Base-by-base conservation (phyloP, 1,140 invertebrate genomes). In the Euglossa dilemma region DNA sequence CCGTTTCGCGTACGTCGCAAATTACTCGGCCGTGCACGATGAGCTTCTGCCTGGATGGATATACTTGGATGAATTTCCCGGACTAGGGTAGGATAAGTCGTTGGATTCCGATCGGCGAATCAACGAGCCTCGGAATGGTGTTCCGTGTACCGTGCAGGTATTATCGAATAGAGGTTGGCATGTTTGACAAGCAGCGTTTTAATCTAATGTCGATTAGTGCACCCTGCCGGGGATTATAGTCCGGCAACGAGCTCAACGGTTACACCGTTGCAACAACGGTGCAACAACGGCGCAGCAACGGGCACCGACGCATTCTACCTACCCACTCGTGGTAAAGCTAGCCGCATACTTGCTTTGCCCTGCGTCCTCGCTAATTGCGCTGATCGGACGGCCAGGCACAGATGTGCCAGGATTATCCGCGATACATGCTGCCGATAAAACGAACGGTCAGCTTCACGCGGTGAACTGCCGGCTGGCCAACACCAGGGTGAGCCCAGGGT, bases 191-290 rank as follows among this genome's bases (percentile, higher is more conserved):
- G 86, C 67, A 59, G 77, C 84, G 80, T 86, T 88, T 88, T 89
- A 88, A 89, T 89, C 86, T 88, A 78, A 66, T 70, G 81, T 67
- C 77, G 82, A 89, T 89, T 85, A 84, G 69, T 57, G 74, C 50
- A 72, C 36, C 63, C 57, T 45, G 79, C 54, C 47, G 63, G n/a
- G 74, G 54, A 76, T 88, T 79, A 63, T 23, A 71, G 79, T 18
- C 36, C n/a, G 16, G 36, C 14, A 52, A 70, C 50, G 14, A 47
- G 11, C 16, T 61, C 36, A 50, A 69, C 56, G 43, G 72, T 85
- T 56, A 76, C 70, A 71, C 47, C 63, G 83, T 28, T n/a, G n/a
- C n/a, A n/a, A n/a, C n/a, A n/a, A n/a, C n/a, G n/a, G n/a, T n/a
- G n/a, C n/a, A n/a, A n/a, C n/a, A n/a, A n/a, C n/a, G n/a, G n/a